Percentiles rank a stretch among this genome's conserved stretches.
phyloP scores from a whole-genome alignment of 2,113 vertebrate species.

The Trematocara stigmaticum region DNA sequence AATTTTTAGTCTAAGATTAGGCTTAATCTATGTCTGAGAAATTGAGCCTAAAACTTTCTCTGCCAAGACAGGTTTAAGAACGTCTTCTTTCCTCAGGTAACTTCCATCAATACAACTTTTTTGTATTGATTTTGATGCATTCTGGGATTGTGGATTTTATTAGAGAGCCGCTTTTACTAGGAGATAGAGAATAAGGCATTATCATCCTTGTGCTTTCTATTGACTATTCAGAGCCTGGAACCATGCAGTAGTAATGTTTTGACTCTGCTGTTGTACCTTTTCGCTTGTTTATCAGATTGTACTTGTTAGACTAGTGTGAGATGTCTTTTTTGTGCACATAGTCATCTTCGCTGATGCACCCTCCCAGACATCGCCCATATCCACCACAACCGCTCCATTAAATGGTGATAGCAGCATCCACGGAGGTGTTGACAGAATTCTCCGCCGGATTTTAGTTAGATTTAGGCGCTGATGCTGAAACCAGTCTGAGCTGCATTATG shows the following conservation, averaged over 20 bases:
- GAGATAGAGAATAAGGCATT: not conserved
- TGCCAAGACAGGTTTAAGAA: not conserved
- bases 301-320: not conserved
- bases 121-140: not conserved
- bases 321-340: not conserved
- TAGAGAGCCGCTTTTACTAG: not conserved
- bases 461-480: not conserved
- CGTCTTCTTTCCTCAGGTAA: not conserved
- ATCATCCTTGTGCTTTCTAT: not conserved
- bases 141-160: not conserved
- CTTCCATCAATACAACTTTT: not conserved
- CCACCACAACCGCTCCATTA: not conserved
- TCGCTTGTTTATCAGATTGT: not conserved
- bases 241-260: not conserved
- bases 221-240: not conserved
- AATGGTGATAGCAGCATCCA: not conserved
- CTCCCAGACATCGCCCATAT: not conserved
- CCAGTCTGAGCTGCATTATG: not conserved
- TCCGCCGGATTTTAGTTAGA: not conserved
- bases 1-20: not conserved
- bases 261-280: not conserved
- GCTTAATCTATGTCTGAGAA: not conserved
- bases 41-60: not conserved
- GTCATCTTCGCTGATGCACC: not conserved
- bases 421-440: not conserved